phyloP scores from a whole-genome alignment of 2,113 vertebrate genomes.

The Jacana jacana region DNA sequence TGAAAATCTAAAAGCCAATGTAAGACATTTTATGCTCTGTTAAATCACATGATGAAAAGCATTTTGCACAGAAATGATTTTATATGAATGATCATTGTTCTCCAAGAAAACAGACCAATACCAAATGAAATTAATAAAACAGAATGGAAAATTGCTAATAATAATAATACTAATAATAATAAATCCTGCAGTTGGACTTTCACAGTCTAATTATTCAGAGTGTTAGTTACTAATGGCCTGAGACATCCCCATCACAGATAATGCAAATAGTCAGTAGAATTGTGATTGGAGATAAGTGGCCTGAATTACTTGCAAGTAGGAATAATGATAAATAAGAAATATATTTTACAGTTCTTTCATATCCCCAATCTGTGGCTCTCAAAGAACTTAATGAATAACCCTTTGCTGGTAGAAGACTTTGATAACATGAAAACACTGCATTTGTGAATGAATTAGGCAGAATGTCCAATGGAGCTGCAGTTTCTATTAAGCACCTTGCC shows the following conservation, averaged over 20 bases:
- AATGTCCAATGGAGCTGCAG: neutral
- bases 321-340: constrained; percentile 24
- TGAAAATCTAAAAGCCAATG: neutral
- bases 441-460: neutral
- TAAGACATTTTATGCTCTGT: constrained; percentile 52
- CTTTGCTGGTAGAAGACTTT: neutral
- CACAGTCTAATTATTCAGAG: constrained; percentile 49
- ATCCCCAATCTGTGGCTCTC: neutral
- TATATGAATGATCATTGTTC: neutral
- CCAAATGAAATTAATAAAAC: constrained; percentile 9
- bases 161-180: neutral
- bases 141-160: neutral
- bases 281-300: constrained; percentile 19
- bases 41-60: constrained; percentile 51
- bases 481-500: neutral
- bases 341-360: neutral
- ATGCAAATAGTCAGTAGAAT: neutral
- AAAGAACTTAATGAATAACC: neutral
- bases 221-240: constrained; percentile 48
- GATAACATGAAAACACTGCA: neutral
- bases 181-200: constrained; percentile 26
- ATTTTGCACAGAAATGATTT: neutral
- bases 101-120: constrained; percentile 1
- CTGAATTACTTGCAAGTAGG: neutral
- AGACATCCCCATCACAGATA: constrained; percentile 40